Evolutionary conservation across 2,888 invertebrate species (phyloP).

Genomic region (Melikaiella ostensackeni): DNA sequence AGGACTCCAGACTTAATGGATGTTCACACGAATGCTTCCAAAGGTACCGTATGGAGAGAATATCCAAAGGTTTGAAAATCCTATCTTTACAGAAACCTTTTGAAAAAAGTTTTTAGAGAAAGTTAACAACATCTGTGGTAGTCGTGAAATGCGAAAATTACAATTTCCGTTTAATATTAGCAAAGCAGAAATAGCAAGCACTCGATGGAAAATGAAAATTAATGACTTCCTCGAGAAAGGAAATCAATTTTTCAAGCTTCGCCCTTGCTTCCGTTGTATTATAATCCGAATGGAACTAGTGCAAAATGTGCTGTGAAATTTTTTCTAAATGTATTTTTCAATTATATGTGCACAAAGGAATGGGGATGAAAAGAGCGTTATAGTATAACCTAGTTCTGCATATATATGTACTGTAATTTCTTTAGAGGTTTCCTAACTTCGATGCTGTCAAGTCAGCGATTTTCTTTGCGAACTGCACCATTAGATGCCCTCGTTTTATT

Average conservation of each 20-base stretch:
- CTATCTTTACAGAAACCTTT: neutral
- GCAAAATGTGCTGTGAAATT: neutral
- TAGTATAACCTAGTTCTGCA: conserved; percentile 19
- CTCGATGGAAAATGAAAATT: neutral
- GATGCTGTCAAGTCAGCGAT: conserved; percentile 12
- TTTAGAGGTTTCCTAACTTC: conserved; percentile 21
- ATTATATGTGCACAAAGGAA: conserved; percentile 3
- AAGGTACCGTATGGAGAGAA: neutral
- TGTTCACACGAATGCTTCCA: conserved; percentile 14
- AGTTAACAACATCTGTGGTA: neutral
- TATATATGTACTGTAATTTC: neutral
- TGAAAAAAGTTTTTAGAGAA: neutral
- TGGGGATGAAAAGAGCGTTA: conserved; percentile 1
- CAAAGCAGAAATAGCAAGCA: neutral
- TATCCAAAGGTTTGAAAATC: neutral
- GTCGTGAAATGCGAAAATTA: neutral
- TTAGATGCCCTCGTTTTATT: neutral
- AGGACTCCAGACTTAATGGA: conserved; percentile 34
- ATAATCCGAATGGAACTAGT: neutral
- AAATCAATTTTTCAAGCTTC: conserved; percentile 5
- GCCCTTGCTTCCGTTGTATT: neutral
- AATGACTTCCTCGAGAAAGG: neutral
- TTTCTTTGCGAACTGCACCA: conserved; percentile 16
- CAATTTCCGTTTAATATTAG: conserved; percentile 1
- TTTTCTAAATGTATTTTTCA: neutral